Evolutionary conservation across 2,113 vertebrate species (phyloP).

Genomic region (Scophthalmus maximus): DNA sequence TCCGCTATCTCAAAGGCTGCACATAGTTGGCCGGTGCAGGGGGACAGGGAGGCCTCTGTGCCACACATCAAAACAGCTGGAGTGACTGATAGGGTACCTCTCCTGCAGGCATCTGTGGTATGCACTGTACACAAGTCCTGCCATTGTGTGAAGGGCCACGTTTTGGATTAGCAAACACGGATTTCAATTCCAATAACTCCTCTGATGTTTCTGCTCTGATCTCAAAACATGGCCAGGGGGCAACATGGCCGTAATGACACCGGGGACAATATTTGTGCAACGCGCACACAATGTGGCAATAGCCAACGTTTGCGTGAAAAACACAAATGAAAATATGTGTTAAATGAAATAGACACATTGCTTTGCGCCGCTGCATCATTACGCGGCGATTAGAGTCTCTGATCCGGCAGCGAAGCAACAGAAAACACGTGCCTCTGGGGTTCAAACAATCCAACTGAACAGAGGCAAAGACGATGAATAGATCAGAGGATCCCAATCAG

Average conservation of each 20-base stretch:
- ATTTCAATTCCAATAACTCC: slow-evolving; percentile 64
- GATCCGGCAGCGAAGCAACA: not conserved
- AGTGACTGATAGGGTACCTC: slow-evolving; percentile 76
- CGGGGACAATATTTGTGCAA: slow-evolving; percentile 44
- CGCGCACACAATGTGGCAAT: slow-evolving; percentile 14
- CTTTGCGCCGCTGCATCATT: not conserved
- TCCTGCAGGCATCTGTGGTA: slow-evolving; percentile 72
- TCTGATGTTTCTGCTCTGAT: slow-evolving; percentile 64
- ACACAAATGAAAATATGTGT: not conserved
- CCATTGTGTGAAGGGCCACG: slow-evolving; percentile 62
- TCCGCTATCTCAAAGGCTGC: slow-evolving; percentile 70
- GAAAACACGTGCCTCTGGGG: not conserved
- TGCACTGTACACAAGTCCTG: slow-evolving; percentile 74
- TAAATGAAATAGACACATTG: not conserved
- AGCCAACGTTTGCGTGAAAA: not conserved
- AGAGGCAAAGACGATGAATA: slow-evolving; percentile 10
- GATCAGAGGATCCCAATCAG: slow-evolving; percentile 25
- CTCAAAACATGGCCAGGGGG: slow-evolving; percentile 9
- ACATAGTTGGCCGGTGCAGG: slow-evolving; percentile 49
- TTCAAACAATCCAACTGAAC: not conserved
- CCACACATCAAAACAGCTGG: slow-evolving; percentile 77
- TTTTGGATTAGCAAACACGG: slow-evolving; percentile 69
- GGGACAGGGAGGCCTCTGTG: slow-evolving; percentile 72
- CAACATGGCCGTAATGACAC: slow-evolving; percentile 14
- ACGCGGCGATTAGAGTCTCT: not conserved